Base-by-base conservation (phyloP, 2,888 invertebrate species). In the Neocrepidodera transversa region DNA sequence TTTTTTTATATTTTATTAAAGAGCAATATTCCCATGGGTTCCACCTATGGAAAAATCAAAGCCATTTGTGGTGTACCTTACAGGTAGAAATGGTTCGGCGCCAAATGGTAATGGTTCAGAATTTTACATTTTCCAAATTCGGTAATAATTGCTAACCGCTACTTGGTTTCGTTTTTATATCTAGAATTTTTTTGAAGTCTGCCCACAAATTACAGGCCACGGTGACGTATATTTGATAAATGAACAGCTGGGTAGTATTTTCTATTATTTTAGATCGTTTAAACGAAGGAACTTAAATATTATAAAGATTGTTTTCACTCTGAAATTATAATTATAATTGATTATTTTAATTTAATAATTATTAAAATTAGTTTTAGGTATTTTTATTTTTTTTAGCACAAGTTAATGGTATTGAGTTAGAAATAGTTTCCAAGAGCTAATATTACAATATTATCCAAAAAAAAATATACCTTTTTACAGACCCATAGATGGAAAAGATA, bases 161-260 rank as follows among this genome's bases (percentile, higher is more conserved):
- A 74, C 75, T 74, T 74, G 70, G 66, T 72, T 71, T 70, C 68
- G 71, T 66, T 73, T 72, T 73, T 67, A 69, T 70, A 64, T 68
- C 62, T 68, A 61, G 65, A 35, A 63, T 67, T 69, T 72, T 69
- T 66, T 60, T 23, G 17, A 54, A 48, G 43, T 50, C 54, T 56
- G 32, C 64, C 68, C 68, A 67, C 66, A 76, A 76, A 76, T 76
- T 76, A 76, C 74, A 76, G 72, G 70, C 69, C 65, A 68, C 60
- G 58, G 62, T 74, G 76, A 76, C 76, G 71, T 73, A 59, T 74
- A 58, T 58, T 63, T 76, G 76, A 76, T 76, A 74, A 74, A 76
- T 76, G 76, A 73, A 68, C 52, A 58, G 52, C 20, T 32, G 52
- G 60, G 42, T 60, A 38, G 35, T 43, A 16, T 28, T 52, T 51